phyloP scores from a whole-genome alignment of 2,797 vertebrate genomes.

The Presbytis comata region DNA sequence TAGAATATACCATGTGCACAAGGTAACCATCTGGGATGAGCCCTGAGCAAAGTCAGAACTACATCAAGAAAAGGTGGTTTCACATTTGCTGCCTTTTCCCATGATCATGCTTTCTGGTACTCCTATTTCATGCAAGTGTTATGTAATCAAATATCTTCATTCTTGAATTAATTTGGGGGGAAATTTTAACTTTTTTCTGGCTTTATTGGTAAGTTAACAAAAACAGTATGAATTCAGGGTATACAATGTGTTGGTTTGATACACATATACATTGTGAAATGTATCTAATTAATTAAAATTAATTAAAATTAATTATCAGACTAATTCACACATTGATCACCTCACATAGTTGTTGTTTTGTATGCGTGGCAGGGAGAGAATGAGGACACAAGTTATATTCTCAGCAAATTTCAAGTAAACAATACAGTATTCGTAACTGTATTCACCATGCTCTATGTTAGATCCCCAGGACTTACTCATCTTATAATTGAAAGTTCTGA shows the following conservation, averaged over 20 bases:
- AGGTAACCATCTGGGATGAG: not conserved
- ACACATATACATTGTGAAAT: not conserved
- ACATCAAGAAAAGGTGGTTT: not conserved
- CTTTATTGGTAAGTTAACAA: not conserved
- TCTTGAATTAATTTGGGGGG: not conserved
- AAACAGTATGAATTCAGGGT: not conserved
- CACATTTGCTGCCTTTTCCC: not conserved
- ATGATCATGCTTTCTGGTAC: not conserved
- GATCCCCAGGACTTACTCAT: not conserved
- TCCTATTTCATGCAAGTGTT: not conserved
- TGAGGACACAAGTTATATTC: not conserved
- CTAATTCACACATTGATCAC: too few species aligned
- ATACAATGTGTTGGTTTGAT: not conserved
- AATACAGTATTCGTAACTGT: not conserved
- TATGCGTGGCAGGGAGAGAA: not conserved
- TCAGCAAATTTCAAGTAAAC: not conserved
- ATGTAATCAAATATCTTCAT: not conserved
- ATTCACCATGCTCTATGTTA: not conserved
- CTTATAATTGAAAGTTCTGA: not conserved
- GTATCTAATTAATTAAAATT: not conserved
- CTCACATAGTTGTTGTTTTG: not conserved
- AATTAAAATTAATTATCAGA: not conserved
- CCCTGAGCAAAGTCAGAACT: not conserved
- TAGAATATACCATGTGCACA: not conserved
- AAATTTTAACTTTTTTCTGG: not conserved